These are phyloP conservation scores for Platypus cylindrus DNA, from an alignment of 2,888 invertebrate genomes.

Conservation along the genomic window DNA sequence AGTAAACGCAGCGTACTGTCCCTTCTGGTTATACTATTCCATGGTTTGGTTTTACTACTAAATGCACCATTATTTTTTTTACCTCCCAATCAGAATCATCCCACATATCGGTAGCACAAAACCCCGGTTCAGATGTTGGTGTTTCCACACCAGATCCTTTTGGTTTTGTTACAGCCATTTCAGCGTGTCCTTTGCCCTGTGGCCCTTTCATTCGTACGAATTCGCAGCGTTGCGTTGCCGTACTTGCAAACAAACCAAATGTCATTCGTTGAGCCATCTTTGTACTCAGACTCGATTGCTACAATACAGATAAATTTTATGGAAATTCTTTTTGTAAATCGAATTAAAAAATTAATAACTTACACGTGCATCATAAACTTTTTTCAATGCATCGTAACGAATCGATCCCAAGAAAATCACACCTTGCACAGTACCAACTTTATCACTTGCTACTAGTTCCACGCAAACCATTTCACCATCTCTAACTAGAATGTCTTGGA, in stretches of 20 bases:
- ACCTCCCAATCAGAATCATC: conserved; percentile 74
- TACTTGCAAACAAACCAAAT: conserved; percentile 72
- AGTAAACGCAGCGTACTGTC: too few species aligned
- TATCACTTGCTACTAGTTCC: conserved; percentile 87
- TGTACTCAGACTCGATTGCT: conserved; percentile 84
- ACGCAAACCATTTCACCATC: conserved; percentile 99
- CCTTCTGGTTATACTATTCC: too few species aligned
- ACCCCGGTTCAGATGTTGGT: conserved; percentile 79
- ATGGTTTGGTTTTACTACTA: too few species aligned
- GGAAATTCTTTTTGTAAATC: too few species aligned
- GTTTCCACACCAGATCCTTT: conserved; percentile 89
- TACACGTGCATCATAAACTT: conserved; percentile 92
- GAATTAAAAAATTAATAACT: conserved; percentile 33
- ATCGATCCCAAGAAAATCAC: conserved; percentile 97
- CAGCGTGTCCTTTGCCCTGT: conserved; percentile 89
- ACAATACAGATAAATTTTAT: conserved; percentile 21
- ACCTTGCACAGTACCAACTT: conserved; percentile 73
- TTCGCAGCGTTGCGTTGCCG: conserved; percentile 76
- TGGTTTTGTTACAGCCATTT: conserved; percentile 93
- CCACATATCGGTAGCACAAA: conserved; percentile 77
- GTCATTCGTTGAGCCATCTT: conserved; percentile 95
- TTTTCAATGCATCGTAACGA: conserved; percentile 91
- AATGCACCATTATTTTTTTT: conserved; percentile 1
- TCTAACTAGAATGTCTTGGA: conserved; percentile 91
- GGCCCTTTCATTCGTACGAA: conserved; percentile 98